phyloP scores from a whole-genome alignment of 35 echinoderm and acorn worm species.

The Ophioderma brevispina region DNA sequence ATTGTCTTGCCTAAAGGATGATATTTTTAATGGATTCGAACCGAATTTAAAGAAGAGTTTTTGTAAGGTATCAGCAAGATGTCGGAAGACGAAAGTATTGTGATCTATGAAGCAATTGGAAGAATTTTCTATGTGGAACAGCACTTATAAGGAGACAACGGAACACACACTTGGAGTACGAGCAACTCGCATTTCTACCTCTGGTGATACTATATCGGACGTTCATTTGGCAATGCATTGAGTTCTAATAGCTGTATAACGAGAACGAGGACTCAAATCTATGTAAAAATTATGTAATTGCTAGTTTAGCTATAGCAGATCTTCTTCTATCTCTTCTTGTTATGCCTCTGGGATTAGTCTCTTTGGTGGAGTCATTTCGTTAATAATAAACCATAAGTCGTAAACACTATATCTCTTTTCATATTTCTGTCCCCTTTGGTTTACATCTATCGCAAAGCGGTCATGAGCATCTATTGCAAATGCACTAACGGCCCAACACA shows the following conservation, averaged over 20 bases:
- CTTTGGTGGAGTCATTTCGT: constrained; percentile 66
- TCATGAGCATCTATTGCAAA: too few species aligned
- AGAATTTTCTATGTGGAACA: neutral
- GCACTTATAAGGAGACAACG: neutral
- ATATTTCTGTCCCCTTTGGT: neutral
- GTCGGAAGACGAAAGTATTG: neutral
- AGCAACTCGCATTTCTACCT: constrained; percentile 57
- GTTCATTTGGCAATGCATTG: constrained; percentile 92
- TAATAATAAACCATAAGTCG: neutral
- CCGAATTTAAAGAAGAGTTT: neutral
- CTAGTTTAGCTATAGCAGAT: constrained; percentile 85
- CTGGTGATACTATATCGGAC: constrained; percentile 83
- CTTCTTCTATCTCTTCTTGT: constrained; percentile 80
- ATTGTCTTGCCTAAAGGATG: too few species aligned
- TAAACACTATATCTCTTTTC: neutral
- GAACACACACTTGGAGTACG: neutral
- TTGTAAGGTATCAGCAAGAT: neutral
- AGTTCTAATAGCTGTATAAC: constrained; percentile 94
- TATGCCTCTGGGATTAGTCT: constrained; percentile 82
- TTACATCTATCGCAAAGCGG: neutral
- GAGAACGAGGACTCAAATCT: constrained; percentile 85
- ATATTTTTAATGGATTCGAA: neutral
- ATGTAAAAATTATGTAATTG: constrained; percentile 99
- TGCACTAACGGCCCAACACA: too few species aligned
- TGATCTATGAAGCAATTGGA: neutral